Base-by-base conservation (phyloP, 1,140 invertebrate genomes). In the Aethina tumida region DNA sequence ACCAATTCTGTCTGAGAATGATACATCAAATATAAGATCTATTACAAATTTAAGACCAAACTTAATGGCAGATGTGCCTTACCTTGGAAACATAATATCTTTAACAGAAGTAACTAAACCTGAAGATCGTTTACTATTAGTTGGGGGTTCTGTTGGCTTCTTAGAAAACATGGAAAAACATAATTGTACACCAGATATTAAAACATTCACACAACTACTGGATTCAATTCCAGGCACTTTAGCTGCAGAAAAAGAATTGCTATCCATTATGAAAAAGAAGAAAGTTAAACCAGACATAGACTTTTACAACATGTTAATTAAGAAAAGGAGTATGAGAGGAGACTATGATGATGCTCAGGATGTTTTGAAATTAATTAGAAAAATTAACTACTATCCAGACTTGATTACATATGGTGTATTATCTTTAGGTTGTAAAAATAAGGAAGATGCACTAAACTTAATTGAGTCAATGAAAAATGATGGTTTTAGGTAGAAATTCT, bases 261-360 rank as follows among this genome's bases (percentile, higher is more conserved):
- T 87, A 4, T 43, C 55, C 21, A 55, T 69, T 14, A 73, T 90
- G 53, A 68, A 72, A 32, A 54, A 63, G 33, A 59, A 65, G 20
- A 62, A 69, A 8, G 55, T 90, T 0, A 68, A 68, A 48, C 62
- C 77, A 0, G 88, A 94, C 63, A 72, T 84, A 21, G 75, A 77
- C 55, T 90, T 93, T 56, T 90, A 75, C 49, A 96, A 94, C 62
- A 73, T 83, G 56, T 62, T 94, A 9, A 91, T 95, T 30, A 87
- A 81, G 52, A 85, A 77, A 55, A 68, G 84, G 35, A 77, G 73
- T 52, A 62, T 75, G 39, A 63, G 82, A 47, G 61, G 60, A 32
- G 74, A 85, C 52, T 79, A 76, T 58, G 60, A 69, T 34, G 65
- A 59, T 52, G 84, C 80, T 50, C 44, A 47, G 35, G 42, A 41